Base-by-base conservation (phyloP, 2,113 vertebrate genomes). In the Hippoglossus stenolepis region DNA sequence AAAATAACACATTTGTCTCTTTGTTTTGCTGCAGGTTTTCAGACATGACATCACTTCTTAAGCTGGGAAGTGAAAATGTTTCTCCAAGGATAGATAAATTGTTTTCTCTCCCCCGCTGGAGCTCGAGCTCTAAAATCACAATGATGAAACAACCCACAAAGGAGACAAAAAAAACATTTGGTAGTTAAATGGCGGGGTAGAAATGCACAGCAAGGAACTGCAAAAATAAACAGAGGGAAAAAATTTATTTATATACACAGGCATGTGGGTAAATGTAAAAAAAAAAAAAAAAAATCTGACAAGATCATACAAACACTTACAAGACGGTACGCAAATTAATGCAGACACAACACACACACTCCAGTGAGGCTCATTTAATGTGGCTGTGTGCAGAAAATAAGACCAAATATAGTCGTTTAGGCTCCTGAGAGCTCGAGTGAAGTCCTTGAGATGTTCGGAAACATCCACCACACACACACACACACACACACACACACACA, bases 1-100 rank as follows among this genome's bases (percentile, higher is more conserved):
- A 47, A 23, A 69, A 87, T 59, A 73, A 79, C 75, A 76, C 9
- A 43, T 75, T 75, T 63, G 61, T 49, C 70, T 67, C 2, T 49
- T 57, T 81, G 70, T 53, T n/a, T 53, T 53, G 72, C 28, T 65
- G 20, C 11, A 64, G 28, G 49, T 64, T 66, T 77, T 58, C 80
- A 89, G 85, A 92, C 86, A 66, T 89, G 20, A 87, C 89, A 73
- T 92, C 79, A 88, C 26, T 21, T 72, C 45, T 72, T 56, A 73
- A 73, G 56, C 28, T 66, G 63, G 61, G 31, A 77, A 77, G 49
- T 51, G 21, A 79, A 69, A 31, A 75, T 83, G 66, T 87, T 91
- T 85, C 53, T 79, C 59, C 58, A 81, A 77, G 70, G 70, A 81
- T 35, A 76, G 58, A 47, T 38, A 82, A 83, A 80, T 70, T 65